Percentiles rank a stretch among this genome's conserved stretches.
Conservation (phyloP, 2,888 invertebrate genomes). For the Stenichneumon culpator region DNA sequence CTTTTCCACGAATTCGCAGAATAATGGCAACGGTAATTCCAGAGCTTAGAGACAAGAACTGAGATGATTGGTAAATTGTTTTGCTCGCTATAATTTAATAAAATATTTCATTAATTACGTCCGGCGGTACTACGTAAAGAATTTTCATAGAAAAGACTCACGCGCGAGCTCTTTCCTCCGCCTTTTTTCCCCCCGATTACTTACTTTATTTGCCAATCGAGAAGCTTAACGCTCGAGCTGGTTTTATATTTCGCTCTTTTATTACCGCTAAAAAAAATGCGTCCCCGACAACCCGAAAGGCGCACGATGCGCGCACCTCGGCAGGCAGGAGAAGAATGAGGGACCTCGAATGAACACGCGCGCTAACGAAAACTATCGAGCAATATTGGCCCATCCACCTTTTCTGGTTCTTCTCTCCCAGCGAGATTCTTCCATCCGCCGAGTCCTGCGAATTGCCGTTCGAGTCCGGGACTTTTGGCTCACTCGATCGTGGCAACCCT, state of each 20-base stretch:
- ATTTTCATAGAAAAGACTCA: conserved; percentile 7
- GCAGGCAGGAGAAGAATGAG: conserved; percentile 80
- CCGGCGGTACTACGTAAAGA: neutral
- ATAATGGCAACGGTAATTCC: no score
- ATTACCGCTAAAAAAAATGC: conserved; percentile 29
- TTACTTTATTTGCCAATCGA: conserved; percentile 1
- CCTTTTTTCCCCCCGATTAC: neutral
- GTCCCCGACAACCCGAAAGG: conserved; percentile 53
- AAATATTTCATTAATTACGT: conserved; percentile 7
- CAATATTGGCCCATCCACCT: neutral
- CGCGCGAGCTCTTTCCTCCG: neutral
- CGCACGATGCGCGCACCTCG: conserved; percentile 74
- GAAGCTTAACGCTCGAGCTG: conserved; percentile 44
- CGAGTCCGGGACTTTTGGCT: conserved; percentile 9
- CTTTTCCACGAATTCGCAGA: neutral
- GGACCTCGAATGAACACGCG: neutral
- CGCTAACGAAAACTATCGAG: conserved; percentile 2
- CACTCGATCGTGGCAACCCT: conserved; percentile 60
- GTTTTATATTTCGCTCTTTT: conserved; percentile 35
- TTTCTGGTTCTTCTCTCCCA: conserved; percentile 13
- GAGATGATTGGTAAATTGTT: neutral
- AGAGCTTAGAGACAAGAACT: neutral
- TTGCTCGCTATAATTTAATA: neutral
- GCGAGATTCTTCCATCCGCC: conserved; percentile 10
- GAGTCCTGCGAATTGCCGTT: conserved; percentile 31